A percentile compares a stretch with the other conserved stretches of the same genome.
Evolutionary conservation across 1,140 invertebrate species (phyloP).

Genomic region (Ridgeia piscesae): DNA sequence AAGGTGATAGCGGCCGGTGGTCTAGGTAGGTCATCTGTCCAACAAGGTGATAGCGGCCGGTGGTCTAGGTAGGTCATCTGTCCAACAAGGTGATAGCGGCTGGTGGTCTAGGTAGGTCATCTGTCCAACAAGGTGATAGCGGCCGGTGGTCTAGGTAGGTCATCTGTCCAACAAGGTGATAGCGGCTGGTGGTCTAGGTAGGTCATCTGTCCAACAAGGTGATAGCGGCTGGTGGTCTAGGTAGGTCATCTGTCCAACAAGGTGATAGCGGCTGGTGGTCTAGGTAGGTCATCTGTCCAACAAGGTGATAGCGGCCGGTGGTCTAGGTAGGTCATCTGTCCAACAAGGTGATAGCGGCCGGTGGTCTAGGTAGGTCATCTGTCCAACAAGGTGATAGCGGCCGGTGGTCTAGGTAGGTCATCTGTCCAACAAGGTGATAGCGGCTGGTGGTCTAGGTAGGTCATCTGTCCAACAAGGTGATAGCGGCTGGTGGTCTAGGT

Average conservation of each 20-base stretch:
- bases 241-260: conserved; percentile 35
- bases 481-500: conserved; percentile 49
- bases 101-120: conserved; percentile 41
- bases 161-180: conserved; percentile 45
- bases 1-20: conserved; percentile 53
- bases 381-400: conserved; percentile 47
- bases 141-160: conserved; percentile 45
- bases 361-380: conserved; percentile 38
- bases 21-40: background rate
- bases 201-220: conserved; percentile 42
- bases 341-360: conserved; percentile 49
- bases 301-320: conserved; percentile 51
- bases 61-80: conserved; percentile 34
- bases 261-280: conserved; percentile 51
- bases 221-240: conserved; percentile 48
- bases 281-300: conserved; percentile 24
- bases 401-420: conserved; percentile 42
- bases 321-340: conserved; percentile 30
- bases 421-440: conserved; percentile 45
- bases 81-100: conserved; percentile 48
- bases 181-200: conserved; percentile 46
- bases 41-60: conserved; percentile 51
- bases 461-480: conserved; percentile 41
- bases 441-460: conserved; percentile 45
- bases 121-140: conserved; percentile 45